Conservation (phyloP, 2,113 vertebrate species). For the Ictalurus furcatus region DNA sequence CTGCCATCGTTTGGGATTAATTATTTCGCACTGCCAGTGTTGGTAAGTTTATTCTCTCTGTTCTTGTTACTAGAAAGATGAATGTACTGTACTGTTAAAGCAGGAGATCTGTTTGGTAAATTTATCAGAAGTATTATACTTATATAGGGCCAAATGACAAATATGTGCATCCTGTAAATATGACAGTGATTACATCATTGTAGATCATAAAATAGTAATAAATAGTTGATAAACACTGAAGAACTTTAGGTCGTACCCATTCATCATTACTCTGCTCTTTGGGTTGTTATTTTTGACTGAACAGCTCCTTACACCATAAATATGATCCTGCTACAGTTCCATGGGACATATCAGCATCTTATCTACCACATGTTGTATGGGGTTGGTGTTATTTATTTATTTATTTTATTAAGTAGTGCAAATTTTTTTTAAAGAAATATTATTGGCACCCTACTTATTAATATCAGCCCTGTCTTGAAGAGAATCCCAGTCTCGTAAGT, state of each 20-base stretch:
- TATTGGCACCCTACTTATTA: background rate
- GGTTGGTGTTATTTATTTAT: too few species aligned
- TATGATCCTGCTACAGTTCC: background rate
- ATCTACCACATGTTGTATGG: background rate
- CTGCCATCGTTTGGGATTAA: slow-evolving; percentile 40
- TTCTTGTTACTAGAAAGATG: background rate
- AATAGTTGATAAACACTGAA: background rate
- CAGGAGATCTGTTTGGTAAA: background rate
- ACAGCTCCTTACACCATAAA: background rate
- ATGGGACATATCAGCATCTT: background rate
- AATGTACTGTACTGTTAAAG: background rate
- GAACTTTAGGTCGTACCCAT: background rate
- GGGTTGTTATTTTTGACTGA: background rate
- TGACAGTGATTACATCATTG: background rate
- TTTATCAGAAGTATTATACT: background rate
- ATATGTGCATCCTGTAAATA: background rate
- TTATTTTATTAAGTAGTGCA: background rate
- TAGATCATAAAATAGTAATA: background rate
- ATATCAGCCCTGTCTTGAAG: background rate
- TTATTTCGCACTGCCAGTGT: slow-evolving; percentile 16
- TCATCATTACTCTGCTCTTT: background rate
- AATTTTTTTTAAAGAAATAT: background rate
- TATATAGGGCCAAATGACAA: too few species aligned
- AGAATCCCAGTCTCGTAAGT: background rate
- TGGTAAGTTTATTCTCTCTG: slow-evolving; percentile 46